Evolutionary conservation across 2,888 invertebrate species (phyloP).

Genomic region (Ichneumoninae sp.): DNA sequence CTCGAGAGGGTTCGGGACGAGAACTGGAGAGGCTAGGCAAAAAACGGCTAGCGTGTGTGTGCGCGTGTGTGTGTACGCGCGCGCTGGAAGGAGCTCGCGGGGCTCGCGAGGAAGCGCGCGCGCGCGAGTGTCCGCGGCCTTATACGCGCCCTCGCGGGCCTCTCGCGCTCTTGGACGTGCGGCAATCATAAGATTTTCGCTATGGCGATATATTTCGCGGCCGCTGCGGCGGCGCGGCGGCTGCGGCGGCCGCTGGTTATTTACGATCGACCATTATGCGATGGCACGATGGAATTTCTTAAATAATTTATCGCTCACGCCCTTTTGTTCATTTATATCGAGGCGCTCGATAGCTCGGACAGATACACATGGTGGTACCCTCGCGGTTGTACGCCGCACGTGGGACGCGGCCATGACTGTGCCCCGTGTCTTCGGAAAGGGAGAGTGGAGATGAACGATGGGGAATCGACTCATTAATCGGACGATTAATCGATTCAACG

Average conservation of each 20-base stretch:
- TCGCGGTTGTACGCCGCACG: background rate
- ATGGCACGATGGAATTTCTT: slow-evolving; percentile 81
- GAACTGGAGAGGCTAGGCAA: slow-evolving; percentile 72
- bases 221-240: slow-evolving; percentile 49
- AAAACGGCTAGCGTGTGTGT: slow-evolving; percentile 37
- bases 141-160: slow-evolving; percentile 12
- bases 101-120: slow-evolving; percentile 28
- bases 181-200: slow-evolving; percentile 73
- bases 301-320: slow-evolving; percentile 81
- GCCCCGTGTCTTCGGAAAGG: slow-evolving; percentile 48
- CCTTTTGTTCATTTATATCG: slow-evolving; percentile 77
- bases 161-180: slow-evolving; percentile 61
- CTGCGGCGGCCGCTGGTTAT: slow-evolving; percentile 69
- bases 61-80: background rate
- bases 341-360: slow-evolving; percentile 45
- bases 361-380: slow-evolving; percentile 39
- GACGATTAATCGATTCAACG: slow-evolving; percentile 77
- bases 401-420: slow-evolving; percentile 58
- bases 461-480: slow-evolving; percentile 77
- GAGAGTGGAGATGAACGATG: slow-evolving; percentile 63
- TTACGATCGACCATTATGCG: slow-evolving; percentile 81
- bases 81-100: slow-evolving; percentile 7
- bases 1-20: slow-evolving; percentile 52
- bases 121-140: background rate
- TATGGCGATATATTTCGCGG: slow-evolving; percentile 74